Percentiles rank a stretch among this genome's conserved stretches.
Evolutionary conservation across 2,113 vertebrate genomes (phyloP).

Genomic region (Eudyptes chrysolophus): DNA sequence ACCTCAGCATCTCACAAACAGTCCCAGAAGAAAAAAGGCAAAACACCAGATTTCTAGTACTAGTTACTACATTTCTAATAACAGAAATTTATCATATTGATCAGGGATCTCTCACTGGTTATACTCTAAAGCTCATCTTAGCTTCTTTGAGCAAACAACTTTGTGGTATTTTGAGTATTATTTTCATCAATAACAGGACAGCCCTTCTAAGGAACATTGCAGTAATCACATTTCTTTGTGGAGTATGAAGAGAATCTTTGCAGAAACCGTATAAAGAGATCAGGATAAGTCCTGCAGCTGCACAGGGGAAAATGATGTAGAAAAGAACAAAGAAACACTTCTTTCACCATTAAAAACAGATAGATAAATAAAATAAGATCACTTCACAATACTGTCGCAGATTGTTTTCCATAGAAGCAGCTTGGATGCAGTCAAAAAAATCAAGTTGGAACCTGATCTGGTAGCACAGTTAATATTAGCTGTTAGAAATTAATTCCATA

Average conservation of each 20-base stretch:
- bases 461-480: background rate
- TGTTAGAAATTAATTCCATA: background rate
- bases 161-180: background rate
- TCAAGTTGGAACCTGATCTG: background rate
- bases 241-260: fast-evolving
- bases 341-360: background rate
- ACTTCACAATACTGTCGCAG: fast-evolving
- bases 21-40: background rate
- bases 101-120: background rate
- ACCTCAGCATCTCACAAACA: background rate
- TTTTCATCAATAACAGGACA: background rate
- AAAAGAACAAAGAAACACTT: background rate
- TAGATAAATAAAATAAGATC: background rate
- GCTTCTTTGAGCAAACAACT: background rate
- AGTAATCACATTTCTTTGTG: background rate
- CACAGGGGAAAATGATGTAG: fast-evolving
- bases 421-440: background rate
- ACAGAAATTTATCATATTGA: fast-evolving
- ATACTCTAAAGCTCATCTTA: background rate
- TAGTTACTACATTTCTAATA: background rate
- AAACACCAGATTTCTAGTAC: background rate
- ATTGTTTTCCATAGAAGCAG: background rate
- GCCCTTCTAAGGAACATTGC: background rate
- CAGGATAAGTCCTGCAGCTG: background rate
- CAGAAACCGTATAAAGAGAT: background rate